Base-by-base conservation (phyloP, 2,797 vertebrate genomes). In the Vipera latastei region DNA sequence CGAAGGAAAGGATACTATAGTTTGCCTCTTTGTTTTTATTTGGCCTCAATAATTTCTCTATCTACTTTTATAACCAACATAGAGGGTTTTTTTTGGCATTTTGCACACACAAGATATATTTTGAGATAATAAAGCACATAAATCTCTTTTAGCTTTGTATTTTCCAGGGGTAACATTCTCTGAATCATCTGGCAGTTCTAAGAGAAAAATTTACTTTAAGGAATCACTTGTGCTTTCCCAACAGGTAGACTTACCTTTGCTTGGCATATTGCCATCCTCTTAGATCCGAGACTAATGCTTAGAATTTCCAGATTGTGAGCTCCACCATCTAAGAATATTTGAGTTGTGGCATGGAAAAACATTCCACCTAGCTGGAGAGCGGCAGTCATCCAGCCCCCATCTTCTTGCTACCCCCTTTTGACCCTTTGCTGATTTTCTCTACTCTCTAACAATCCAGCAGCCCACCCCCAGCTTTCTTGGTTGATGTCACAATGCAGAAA, bases 401-500 rank as follows among this genome's bases (percentile, higher is more conserved):
- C 38, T 83, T 25, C 55, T 88, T 88, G 20, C 18, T 32, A 20
- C 28, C 12, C 63, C 2, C 4, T 69, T 83, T n/a, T 73, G 88
- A 63, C 26, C 20, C 89, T 65, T 73, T 55, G 59, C 12, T 89
- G 88, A 22, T 61, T 26, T 8, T 63, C 48, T 44, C 57, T 86
- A 59, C 57, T 48, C 28, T 53, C 48, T 53, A 53, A 60, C 65
- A 20, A 44, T 25, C 20, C 18, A 73, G 11, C 73, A 87, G 38
- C 38, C 55, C 38, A 55, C 26, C 60, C 32, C 53, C 55, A 5
- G 53, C 18, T 65, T 90, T 59, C 60, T 56, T n/a, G 4, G 92
- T 44, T 93, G 92, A 90, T 90, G 92, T 93, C 92, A 93, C 38
- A 93, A 93, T 93, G 61, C 22, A 3, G 6, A 9, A 57, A 22